These are phyloP conservation scores for Stenodema calcarata DNA, from an alignment of 2,888 invertebrate genomes.

Conservation along the genomic window DNA sequence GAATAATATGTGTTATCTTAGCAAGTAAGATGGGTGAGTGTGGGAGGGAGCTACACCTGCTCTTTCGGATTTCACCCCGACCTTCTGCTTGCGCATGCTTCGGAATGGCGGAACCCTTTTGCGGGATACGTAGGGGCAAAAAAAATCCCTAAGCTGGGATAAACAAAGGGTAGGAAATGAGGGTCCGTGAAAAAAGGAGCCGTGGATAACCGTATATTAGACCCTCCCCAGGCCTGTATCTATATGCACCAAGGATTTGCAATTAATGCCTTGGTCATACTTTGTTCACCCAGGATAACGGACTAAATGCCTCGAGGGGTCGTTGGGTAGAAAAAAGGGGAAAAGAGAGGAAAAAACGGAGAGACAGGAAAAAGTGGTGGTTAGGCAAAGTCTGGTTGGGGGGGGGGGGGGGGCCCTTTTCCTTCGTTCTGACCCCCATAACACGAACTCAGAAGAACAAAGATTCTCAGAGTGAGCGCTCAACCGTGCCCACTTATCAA, in stretches of 20 bases:
- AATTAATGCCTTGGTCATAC: conserved; percentile 54
- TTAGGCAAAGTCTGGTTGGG: neutral
- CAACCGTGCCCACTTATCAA: conserved; percentile 44
- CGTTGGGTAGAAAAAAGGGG: conserved; percentile 3
- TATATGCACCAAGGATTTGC: conserved; percentile 56
- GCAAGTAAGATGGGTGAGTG: conserved; percentile 48
- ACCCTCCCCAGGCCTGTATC: conserved; percentile 49
- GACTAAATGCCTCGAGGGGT: conserved; percentile 46
- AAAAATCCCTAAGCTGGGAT: conserved; percentile 54
- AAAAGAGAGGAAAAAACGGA: neutral
- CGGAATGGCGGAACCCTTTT: conserved; percentile 46
- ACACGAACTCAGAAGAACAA: conserved; percentile 36
- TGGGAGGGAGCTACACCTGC: neutral
- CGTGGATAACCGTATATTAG: conserved; percentile 53
- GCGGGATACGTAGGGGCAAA: conserved; percentile 45
- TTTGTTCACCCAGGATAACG: conserved; percentile 50
- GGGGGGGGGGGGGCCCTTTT: neutral
- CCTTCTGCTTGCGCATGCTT: conserved; percentile 36
- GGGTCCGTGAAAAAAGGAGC: conserved; percentile 41
- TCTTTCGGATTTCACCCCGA: conserved; percentile 12
- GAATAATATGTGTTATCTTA: conserved; percentile 44
- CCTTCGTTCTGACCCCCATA: conserved; percentile 30
- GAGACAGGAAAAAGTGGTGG: conserved; percentile 26
- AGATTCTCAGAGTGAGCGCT: conserved; percentile 22
- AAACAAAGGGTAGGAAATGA: conserved; percentile 55